Evolutionary conservation across 2,113 vertebrate species (phyloP).

Genomic region (Tenebrosternarchus preto): DNA sequence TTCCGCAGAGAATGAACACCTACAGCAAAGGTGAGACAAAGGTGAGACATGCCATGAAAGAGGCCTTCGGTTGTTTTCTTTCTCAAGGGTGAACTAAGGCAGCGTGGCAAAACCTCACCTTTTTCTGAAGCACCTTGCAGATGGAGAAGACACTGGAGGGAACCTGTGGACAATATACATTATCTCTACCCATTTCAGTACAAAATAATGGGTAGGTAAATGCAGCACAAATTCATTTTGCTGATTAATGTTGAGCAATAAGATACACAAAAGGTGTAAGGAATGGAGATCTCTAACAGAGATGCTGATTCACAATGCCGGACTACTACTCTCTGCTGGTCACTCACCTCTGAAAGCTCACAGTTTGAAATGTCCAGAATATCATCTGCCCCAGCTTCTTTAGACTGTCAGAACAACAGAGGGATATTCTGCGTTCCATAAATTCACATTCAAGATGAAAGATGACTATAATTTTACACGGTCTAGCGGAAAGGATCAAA

Average conservation of each 20-base stretch:
- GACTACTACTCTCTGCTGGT: neutral
- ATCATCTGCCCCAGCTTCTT: constrained; percentile 92
- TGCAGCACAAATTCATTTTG: neutral
- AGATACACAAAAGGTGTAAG: neutral
- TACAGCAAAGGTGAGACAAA: constrained; percentile 55
- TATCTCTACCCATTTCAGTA: too few species aligned
- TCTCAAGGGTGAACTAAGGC: neutral
- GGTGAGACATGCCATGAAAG: constrained; percentile 24
- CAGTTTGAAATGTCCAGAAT: constrained; percentile 89
- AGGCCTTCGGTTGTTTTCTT: neutral
- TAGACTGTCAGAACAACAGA: constrained; percentile 74
- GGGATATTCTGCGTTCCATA: neutral
- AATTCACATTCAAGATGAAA: neutral
- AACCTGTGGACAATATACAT: constrained; percentile 70
- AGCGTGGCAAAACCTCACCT: constrained; percentile 74
- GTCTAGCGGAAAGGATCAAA: neutral
- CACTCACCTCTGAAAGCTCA: constrained; percentile 88
- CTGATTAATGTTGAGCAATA: neutral
- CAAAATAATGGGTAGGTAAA: too few species aligned
- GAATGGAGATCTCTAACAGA: too few species aligned
- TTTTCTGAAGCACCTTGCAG: constrained; percentile 93
- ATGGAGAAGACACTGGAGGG: constrained; percentile 86
- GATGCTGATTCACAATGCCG: neutral
- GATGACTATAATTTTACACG: neutral
- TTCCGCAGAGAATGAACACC: constrained; percentile 90